Conservation (phyloP, 2,797 vertebrate species). For the Salarias fasciatus region DNA sequence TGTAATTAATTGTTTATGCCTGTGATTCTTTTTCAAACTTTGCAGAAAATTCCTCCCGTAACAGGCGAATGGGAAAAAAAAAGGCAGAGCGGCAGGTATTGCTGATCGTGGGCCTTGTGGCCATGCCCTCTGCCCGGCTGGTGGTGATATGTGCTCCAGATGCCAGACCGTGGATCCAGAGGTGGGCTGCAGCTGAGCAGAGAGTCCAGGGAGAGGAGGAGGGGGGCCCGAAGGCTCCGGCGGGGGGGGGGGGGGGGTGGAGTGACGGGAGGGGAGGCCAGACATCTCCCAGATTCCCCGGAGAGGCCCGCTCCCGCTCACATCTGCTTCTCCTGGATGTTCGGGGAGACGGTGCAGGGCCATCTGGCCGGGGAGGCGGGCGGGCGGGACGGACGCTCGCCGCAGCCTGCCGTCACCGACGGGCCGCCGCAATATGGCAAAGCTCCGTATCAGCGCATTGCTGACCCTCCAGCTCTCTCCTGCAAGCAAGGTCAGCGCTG, state of each 20-base stretch:
- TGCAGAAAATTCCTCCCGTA: conserved; percentile 40
- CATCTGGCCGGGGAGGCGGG: conserved; percentile 77
- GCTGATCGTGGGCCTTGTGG: conserved; percentile 32
- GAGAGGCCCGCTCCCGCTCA: conserved; percentile 70
- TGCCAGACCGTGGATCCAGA: conserved; percentile 66
- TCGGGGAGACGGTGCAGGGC: conserved; percentile 70
- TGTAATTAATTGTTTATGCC: conserved; percentile 81
- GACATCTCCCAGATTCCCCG: conserved; percentile 70
- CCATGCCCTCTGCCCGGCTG: conserved; percentile 51
- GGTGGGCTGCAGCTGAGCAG: conserved; percentile 61
- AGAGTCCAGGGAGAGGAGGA: no score
- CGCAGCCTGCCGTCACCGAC: conserved; percentile 60
- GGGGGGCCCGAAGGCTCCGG: no score
- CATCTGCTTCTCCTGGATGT: conserved; percentile 80
- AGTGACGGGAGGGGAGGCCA: conserved; percentile 57
- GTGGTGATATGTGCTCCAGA: conserved; percentile 55
- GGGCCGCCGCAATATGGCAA: conserved; percentile 76
- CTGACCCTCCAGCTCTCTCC: conserved; percentile 73
- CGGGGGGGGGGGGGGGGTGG: conserved; percentile 39
- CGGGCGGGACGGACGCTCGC: conserved; percentile 60
- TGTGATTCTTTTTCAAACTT: conserved; percentile 77
- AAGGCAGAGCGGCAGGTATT: conserved; percentile 12
- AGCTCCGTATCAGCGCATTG: conserved; percentile 77
- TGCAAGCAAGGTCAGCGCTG: conserved; percentile 77
- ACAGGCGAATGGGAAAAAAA: conserved; percentile 33